Evolutionary conservation across 2,888 invertebrate genomes (phyloP), one percentile per base, ranked within the genome.

Genomic region (Aquatica leii): DNA sequence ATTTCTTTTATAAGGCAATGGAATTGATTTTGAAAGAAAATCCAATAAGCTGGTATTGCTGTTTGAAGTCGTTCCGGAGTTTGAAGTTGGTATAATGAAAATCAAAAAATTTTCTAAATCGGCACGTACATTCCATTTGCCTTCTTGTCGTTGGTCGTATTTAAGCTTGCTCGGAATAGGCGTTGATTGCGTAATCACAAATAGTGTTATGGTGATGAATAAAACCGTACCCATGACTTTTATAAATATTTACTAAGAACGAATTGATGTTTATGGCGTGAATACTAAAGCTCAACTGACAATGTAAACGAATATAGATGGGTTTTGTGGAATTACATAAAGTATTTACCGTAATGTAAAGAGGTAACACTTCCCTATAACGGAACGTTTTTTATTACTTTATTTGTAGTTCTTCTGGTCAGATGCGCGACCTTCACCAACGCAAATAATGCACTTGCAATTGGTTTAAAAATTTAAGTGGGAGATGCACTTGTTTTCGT

Each of bases 61-160:
- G 8, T 5, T 18, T 46, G 46, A 18, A 18, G 14, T 9, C 5
- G 49, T 24, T 50, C 31, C 31, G 6, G 24, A 24, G 11, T 20
- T 17, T 4, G 49, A 50, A 14, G 71, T 57, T 20, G 88, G 81
- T 0, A 88, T 86, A n/a, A 92, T 78, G 20, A 93, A 78, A 53
- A 93, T 81, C 67, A 92, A 83, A 67, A 93, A 86, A 75, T 93
- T 92, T 69, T 91, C 88, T 8, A 93, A 81, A 77, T 92, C 90
- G 0, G 91, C 90, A 53, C 88, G 85, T 9, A 92, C 85, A 79
- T 94, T 92, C 59, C 69, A 68, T 18, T 89, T 86, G n/a, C 93
- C 93, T 59, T 91, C 89, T 78, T 93, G 93, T 0, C 91, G 85
- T 76, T 92, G 91, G 78, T 93, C 88, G 82, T 87, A 88, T 55